A percentile compares a stretch with the other conserved stretches of the same genome.
These are phyloP conservation scores for Dipodomys ordii DNA, from an alignment of 2,113 vertebrate species.

Conservation along the genomic window DNA sequence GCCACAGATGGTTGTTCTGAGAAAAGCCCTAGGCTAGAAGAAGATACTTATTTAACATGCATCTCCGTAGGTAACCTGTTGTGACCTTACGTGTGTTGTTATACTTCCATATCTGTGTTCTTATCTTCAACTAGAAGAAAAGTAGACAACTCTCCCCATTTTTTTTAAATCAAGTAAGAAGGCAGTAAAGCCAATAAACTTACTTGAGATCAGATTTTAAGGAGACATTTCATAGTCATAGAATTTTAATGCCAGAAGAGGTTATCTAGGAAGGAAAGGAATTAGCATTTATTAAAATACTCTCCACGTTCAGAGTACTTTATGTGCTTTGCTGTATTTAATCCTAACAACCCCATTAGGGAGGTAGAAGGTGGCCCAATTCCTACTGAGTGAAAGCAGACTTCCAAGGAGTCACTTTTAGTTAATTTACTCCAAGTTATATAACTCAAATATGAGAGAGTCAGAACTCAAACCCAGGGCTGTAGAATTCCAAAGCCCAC, in stretches of 20 bases:
- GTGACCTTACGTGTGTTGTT: conserved; percentile 21
- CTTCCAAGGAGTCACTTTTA: neutral
- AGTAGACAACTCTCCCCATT: neutral
- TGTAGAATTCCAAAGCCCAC: neutral
- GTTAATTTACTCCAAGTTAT: neutral
- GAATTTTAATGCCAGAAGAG: conserved; percentile 52
- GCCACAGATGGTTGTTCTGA: neutral
- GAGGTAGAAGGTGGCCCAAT: neutral
- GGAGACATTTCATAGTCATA: conserved; percentile 21
- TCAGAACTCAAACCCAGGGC: neutral
- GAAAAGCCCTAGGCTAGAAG: neutral
- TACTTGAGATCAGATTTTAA: conserved; percentile 35
- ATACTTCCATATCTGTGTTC: neutral
- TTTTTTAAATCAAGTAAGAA: neutral
- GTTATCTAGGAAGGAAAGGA: conserved; percentile 1
- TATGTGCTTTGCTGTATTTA: neutral
- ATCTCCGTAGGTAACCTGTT: neutral
- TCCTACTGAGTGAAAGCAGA: conserved; percentile 27
- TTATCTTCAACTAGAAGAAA: neutral
- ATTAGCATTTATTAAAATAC: conserved; percentile 37
- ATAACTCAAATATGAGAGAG: neutral
- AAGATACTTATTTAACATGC: neutral
- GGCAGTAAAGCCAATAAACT: neutral
- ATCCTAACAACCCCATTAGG: neutral
- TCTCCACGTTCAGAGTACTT: conserved; percentile 3